Base-by-base conservation (phyloP, 1,140 invertebrate genomes). In the Drosophila willistoni region DNA sequence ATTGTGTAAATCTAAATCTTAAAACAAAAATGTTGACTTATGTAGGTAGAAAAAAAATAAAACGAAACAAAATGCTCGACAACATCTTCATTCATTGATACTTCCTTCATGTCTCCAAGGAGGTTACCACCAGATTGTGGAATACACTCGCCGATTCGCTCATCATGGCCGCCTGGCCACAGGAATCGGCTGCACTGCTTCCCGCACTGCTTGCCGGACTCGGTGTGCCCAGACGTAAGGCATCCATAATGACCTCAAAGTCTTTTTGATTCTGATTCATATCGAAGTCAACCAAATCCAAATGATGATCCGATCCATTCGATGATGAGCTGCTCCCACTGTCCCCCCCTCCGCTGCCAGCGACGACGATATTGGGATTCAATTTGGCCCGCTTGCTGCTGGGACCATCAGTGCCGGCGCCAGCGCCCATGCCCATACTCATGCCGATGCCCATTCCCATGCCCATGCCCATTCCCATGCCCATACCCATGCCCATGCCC, bases 101-200 rank as follows among this genome's bases (percentile, higher is more conserved):
- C 73, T 84, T 91, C 68, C 79, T 92, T 93, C 91, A 95, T 91
- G 95, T 95, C 83, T 95, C 95, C 74, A 96, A 90, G 4, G 95
- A 95, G 3, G 95, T 94, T 33, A 92, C 91, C 3, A 95, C 95
- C 59, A 95, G 92, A 90, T 94, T 95, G 85, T 95, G 95, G 89
- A 95, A 95, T 60, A 94, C 93, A 67, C 94, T 94, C 5, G 94
- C 95, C 83, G 95, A 95, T 64, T 95, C 94, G 74, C 95, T 95
- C 82, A 95, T 94, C 92, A 95, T 95, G 41, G 95, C 95, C 65
- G 95, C 93, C 74, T 95, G 95, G 44, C 95, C 95, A 78, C 95
- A 94, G 70, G 80, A 93, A 91, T 89, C 94, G 90, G 34, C 92
- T 25, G 39, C 89, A 78, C 62, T 93, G 91, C 54, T 93, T 54